Conservation (phyloP, 2,888 invertebrate genomes). For the Podotricha telesiphe region DNA sequence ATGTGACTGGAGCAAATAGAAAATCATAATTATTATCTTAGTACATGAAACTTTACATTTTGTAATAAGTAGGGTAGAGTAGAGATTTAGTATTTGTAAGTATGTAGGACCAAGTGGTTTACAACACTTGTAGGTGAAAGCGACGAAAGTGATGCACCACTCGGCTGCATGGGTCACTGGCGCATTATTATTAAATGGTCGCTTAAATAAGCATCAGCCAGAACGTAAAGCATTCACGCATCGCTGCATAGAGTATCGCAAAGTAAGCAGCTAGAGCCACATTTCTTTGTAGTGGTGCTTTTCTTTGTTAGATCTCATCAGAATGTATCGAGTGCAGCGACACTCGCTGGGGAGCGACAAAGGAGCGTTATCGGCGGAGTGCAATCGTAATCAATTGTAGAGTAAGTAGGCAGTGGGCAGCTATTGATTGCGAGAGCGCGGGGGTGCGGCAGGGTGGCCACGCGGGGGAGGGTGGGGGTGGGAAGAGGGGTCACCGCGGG, state of each 20-base stretch:
- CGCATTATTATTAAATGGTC: not conserved
- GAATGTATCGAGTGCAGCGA: constrained; percentile 38
- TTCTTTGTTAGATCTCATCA: constrained; percentile 35
- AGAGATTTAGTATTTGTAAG: not conserved
- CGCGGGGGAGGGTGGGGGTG: constrained; percentile 22
- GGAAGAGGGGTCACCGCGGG: not conserved
- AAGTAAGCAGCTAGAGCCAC: constrained; percentile 14
- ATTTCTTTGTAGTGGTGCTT: constrained; percentile 27
- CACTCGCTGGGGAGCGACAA: constrained; percentile 29
- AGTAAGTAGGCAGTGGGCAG: constrained; percentile 28
- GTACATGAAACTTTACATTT: no score
- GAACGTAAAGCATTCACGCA: no score
- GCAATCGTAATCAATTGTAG: constrained; percentile 44
- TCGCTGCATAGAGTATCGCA: constrained; percentile 6
- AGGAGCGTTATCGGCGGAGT: constrained; percentile 39
- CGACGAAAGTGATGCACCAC: not conserved
- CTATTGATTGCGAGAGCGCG: constrained; percentile 36
- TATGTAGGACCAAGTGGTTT: not conserved
- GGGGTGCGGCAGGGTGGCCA: constrained; percentile 24
- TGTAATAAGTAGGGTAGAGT: not conserved
- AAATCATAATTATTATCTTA: no score
- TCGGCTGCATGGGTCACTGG: not conserved
- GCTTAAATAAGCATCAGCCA: not conserved
- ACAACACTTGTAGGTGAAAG: constrained; percentile 25
- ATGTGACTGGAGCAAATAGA: not conserved